phyloP scores from a whole-genome alignment of 1,140 invertebrate species.

The Temnothorax nylanderi region DNA sequence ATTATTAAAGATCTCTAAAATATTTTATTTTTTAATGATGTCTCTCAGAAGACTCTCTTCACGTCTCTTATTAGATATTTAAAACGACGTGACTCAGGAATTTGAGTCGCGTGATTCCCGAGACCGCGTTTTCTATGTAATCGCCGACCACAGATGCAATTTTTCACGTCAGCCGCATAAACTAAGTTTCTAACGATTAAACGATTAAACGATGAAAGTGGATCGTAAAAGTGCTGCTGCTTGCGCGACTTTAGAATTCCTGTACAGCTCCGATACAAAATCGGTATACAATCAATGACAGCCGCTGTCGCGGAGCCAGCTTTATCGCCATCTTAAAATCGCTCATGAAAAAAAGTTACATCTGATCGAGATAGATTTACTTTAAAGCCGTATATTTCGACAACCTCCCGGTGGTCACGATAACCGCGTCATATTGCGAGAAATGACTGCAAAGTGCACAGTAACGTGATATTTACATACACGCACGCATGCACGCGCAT shows the following conservation, averaged over 20 bases:
- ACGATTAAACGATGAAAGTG: conserved; percentile 16
- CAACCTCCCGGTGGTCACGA: not conserved
- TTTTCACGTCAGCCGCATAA: conserved; percentile 9
- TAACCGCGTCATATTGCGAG: conserved; percentile 11
- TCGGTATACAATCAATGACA: not conserved
- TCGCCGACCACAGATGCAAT: not conserved
- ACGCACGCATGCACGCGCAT: not conserved
- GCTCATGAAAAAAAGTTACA: conserved; percentile 7
- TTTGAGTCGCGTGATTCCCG: not conserved
- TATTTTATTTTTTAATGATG: not conserved
- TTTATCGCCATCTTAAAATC: not conserved
- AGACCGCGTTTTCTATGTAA: conserved; percentile 12
- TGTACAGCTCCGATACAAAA: not conserved
- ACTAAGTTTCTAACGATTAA: conserved; percentile 36
- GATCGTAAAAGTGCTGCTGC: not conserved
- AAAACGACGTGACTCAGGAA: not conserved
- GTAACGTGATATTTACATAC: conserved; percentile 44
- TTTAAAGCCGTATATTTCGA: not conserved
- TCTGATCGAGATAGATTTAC: not conserved
- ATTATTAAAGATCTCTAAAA: not conserved
- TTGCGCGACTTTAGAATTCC: not conserved
- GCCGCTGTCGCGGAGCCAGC: not conserved
- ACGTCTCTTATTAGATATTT: not conserved
- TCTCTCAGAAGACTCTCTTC: not conserved
- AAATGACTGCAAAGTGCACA: not conserved